Evolutionary conservation across 2,113 vertebrate genomes (phyloP), one percentile per base, ranked within the genome.

Genomic region (Centrocercus urophasianus): DNA sequence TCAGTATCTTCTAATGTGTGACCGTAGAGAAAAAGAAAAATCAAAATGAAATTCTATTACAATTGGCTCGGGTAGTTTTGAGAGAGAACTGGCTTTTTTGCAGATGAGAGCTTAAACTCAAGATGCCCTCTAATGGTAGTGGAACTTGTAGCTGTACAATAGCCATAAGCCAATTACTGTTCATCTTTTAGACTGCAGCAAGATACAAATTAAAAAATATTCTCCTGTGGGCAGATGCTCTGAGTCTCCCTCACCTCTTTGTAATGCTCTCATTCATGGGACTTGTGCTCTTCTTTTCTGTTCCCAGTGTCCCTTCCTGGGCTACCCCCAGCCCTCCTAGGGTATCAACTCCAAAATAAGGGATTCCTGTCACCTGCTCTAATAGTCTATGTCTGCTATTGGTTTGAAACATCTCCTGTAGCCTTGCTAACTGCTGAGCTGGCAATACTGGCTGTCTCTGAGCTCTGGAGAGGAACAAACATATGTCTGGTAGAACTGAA

Each of bases 241-340:
- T 72, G 4, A 5, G 13, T 82, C 30, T 79, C 18, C 19, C 0
- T 61, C 19, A 45, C 15, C 14, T 70, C 10, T 16, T 38, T 1
- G 1, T n/a, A 50, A 4, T 2, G 0, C 19, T 56, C 8, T 34
- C 20, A 5, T 52, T 71, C 1, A 0, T 45, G 19, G n/a, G 48
- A 40, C 11, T 86, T 64, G 2, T 1, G 8, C 11, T 83, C 27
- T 67, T 10, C 17, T 70, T 13, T 36, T 87, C 13, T 11, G 1
- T 30, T 25, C 19, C 10, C 27, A 6, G 14, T 9, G 50, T 88
- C 38, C 20, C 7, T 1, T 3, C 19, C 19, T 14, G 52, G 43
- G 20, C 34, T 40, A 15, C 72, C 76, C 54, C 48, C 65, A 43
- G 14, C 50, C 77, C 28, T 42, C 32, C 65, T 24, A 21, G 27